Base-by-base conservation (phyloP, 2,113 vertebrate genomes). In the Sprattus sprattus region DNA sequence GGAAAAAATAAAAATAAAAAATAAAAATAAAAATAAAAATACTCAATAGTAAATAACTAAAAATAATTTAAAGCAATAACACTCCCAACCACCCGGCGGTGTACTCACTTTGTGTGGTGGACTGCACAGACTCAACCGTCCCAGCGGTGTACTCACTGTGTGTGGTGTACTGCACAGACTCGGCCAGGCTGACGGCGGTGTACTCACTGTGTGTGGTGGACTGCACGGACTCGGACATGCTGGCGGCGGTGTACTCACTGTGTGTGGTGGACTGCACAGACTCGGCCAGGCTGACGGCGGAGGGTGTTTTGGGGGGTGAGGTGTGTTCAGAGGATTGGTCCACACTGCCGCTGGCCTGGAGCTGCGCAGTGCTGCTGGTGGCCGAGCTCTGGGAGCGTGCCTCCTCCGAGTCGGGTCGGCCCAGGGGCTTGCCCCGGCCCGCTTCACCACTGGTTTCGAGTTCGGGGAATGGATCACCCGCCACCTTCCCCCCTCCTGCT, bases 201-300 rank as follows among this genome's bases (percentile, higher is more conserved):
- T n/a, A n/a, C n/a, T n/a, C n/a, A n/a, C n/a, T n/a, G n/a, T n/a
- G n/a, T n/a, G n/a, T n/a, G n/a, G n/a, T n/a, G n/a, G n/a, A n/a
- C n/a, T n/a, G n/a, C n/a, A n/a, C n/a, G n/a, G n/a, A n/a, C n/a
- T n/a, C n/a, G n/a, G n/a, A n/a, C n/a, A n/a, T n/a, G n/a, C n/a
- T n/a, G n/a, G n/a, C n/a, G n/a, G n/a, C n/a, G n/a, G n/a, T n/a
- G n/a, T n/a, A n/a, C n/a, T n/a, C 90, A 97, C 96, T 93, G 91
- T 96, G 92, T 89, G 93, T 89, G 75, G 92, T 87, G 1, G 95
- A 95, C 28, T 95, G 95, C 88, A 95, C 83, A 0, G 95, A 96
- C 83, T 98, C 97, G 4, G 95, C 90, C 89, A 97, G 93, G 86
- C 96, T 97, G 87, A 95, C 91, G 22, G 93, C 94, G 75, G 95